A percentile compares a stretch with the other conserved stretches of the same genome.
phyloP scores from a whole-genome alignment of 2,888 invertebrate genomes.

The Drosophila neotestacea region DNA sequence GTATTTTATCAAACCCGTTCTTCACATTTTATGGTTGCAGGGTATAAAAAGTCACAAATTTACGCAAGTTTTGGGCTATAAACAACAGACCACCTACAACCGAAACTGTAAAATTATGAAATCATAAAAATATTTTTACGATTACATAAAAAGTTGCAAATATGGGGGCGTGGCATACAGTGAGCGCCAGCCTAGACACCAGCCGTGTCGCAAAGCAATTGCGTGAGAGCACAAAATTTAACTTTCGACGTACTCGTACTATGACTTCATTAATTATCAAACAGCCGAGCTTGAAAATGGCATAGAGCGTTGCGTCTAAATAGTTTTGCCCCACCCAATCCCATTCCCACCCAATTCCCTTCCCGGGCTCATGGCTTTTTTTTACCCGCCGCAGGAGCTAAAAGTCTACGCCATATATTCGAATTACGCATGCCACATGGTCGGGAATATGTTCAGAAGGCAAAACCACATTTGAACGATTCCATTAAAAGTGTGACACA shows the following conservation, averaged over 20 bases:
- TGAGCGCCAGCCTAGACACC: conserved; percentile 31
- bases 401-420: conserved; percentile 65
- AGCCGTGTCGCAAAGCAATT: conserved; percentile 55
- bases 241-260: conserved; percentile 69
- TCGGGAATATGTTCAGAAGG: conserved; percentile 28
- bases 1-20: neutral
- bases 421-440: conserved; percentile 69
- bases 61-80: conserved; percentile 48
- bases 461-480: conserved; percentile 70
- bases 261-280: conserved; percentile 83
- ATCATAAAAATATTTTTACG: conserved; percentile 82
- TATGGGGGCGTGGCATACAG: conserved; percentile 61
- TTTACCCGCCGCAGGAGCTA: conserved; percentile 17
- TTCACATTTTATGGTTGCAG: conserved; percentile 9
- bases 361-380: neutral
- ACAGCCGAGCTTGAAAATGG: conserved; percentile 63
- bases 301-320: conserved; percentile 49
- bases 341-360: neutral
- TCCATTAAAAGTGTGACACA: conserved; percentile 67
- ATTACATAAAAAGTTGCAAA: conserved; percentile 72
- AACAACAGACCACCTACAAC: conserved; percentile 60
- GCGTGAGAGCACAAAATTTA: conserved; percentile 78
- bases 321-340: conserved; percentile 52
- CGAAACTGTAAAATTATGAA: conserved; percentile 80
- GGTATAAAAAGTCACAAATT: conserved; percentile 46